Conservation (phyloP, 2,797 vertebrate species). For the Acipenser ruthenus region DNA sequence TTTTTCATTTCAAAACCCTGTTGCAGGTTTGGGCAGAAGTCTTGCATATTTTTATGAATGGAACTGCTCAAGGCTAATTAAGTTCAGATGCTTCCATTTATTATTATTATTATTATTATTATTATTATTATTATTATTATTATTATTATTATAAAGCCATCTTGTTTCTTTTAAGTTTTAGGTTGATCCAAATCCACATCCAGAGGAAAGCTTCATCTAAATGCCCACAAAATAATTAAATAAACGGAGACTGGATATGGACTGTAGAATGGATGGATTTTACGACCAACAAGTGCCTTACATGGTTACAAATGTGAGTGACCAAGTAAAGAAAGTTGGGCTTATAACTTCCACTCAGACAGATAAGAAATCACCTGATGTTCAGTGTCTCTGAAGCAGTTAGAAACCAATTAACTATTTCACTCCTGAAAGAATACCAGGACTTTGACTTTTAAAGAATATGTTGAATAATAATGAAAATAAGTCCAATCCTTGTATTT, state of each 20-base stretch:
- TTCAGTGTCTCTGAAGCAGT: not conserved
- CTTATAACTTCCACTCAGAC: constrained; percentile 8
- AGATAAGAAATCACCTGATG: constrained; percentile 6
- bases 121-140: constrained; percentile 5
- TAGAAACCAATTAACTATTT: too few relatives aligned
- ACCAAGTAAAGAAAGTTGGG: constrained; percentile 41
- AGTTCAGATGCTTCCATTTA: constrained; percentile 63
- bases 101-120: constrained; percentile 28
- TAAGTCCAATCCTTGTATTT: too few relatives aligned
- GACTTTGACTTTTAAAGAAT: too few relatives aligned
- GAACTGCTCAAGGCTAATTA: constrained; percentile 57
- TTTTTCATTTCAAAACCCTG: constrained; percentile 5
- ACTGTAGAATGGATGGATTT: constrained; percentile 81
- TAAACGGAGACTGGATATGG: constrained; percentile 50
- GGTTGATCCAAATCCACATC: constrained; percentile 61
- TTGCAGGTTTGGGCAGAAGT: constrained; percentile 51
- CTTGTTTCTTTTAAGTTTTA: constrained; percentile 44
- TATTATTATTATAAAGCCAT: constrained; percentile 44
- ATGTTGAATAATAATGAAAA: too few relatives aligned
- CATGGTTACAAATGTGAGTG: constrained; percentile 83
- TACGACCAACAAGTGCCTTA: constrained; percentile 95
- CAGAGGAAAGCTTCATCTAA: constrained; percentile 60
- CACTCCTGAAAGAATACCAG: too few relatives aligned
- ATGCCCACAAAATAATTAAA: constrained; percentile 59
- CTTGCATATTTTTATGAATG: constrained; percentile 60